Evolutionary conservation across 2,113 vertebrate species (phyloP), one percentile per base, ranked within the genome.

Genomic region (Oceanodroma tethys): DNA sequence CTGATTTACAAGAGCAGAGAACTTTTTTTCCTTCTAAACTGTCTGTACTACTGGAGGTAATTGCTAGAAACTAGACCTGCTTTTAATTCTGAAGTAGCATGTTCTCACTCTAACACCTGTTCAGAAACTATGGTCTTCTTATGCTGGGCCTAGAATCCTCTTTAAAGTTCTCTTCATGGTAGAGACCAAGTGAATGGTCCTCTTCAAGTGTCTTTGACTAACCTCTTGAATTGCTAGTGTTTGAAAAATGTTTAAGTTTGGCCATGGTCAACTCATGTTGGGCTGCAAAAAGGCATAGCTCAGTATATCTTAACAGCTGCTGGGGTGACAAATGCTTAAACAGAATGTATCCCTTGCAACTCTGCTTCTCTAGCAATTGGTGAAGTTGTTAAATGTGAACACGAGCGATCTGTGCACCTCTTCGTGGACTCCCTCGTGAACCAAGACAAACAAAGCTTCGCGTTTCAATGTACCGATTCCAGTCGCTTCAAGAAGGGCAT

Each of bases 371-470:
- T 16, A 99, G 99, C 98, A 10, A 98, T 99, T 3, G 97, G 98
- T 19, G 99, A 99, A 16, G 98, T 98, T n/a, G 96, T 99, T 74
- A 99, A 98, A 62, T 99, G 99, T 6, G 99, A 99, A 84, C 99
- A 99, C 0, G 99, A 99, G 97, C 98, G 99, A 1, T 99, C 99
- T 0, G 98, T 99, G 38, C 98, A 99, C 97, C 98, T 99, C 83
- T 99, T 99, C 3, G 99, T 99, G 23, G 99, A 99, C 97, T 99
- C 99, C 10, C 96, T 99, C 34, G 98, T 99, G 97, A 99, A 98
- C 95, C 98, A 98, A 82, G 99, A 99, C 40, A 99, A 99, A 78
- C 97, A 98, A n/a, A 99, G 99, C 98, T 99, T 99, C 7, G 99
- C 99, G 0, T 99, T 98, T 92, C 99, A 99, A 86, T 99, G 99